A percentile compares a stretch with the other conserved stretches of the same genome.
Evolutionary conservation across 2,797 vertebrate species (phyloP).

Genomic region (Caiman crocodilus): DNA sequence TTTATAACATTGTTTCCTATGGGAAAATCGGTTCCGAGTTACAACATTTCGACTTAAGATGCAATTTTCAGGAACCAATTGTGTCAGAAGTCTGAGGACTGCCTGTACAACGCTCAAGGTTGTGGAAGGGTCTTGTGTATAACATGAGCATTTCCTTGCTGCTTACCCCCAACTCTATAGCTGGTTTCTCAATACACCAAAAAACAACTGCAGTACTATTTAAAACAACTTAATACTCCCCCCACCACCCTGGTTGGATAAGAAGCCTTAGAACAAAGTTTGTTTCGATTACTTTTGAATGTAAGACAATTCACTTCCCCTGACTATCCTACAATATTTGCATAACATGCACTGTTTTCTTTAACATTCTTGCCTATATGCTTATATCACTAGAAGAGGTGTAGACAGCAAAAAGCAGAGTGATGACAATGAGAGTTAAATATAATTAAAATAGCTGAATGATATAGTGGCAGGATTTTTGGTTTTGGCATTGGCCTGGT

Average conservation of each 20-base stretch:
- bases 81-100: too few relatives aligned
- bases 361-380: not conserved
- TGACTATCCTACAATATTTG: not conserved
- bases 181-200: not conserved
- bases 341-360: not conserved
- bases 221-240: accelerated
- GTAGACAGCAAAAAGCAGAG: not conserved
- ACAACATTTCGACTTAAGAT: too few relatives aligned
- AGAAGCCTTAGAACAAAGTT: not conserved
- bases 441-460: not conserved
- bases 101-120: too few relatives aligned
- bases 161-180: not conserved
- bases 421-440: not conserved
- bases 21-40: too few relatives aligned
- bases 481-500: not conserved
- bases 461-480: not conserved
- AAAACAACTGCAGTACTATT: not conserved
- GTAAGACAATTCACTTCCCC: not conserved
- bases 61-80: too few relatives aligned
- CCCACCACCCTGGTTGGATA: not conserved
- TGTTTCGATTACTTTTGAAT: not conserved
- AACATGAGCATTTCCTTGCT: not conserved
- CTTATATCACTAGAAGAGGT: not conserved
- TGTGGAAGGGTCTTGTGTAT: not conserved
- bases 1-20: too few relatives aligned